phyloP scores from a whole-genome alignment of 1,140 invertebrate genomes.

The Atta colombica region DNA sequence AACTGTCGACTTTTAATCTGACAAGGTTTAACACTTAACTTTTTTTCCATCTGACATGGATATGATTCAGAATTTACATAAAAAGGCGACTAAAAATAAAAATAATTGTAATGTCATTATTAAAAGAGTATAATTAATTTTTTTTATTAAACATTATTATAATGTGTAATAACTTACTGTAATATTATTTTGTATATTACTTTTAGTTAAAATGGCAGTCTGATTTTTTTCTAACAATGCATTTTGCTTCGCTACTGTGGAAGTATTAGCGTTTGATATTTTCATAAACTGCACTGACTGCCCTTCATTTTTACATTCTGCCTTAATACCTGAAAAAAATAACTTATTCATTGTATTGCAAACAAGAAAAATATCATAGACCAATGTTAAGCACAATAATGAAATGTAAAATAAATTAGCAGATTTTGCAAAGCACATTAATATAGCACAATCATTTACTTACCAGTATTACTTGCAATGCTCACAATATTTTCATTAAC shows the following conservation, averaged over 20 bases:
- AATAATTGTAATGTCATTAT: constrained; percentile 22
- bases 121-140: constrained; percentile 5
- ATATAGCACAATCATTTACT: constrained; percentile 20
- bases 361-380: constrained; percentile 16
- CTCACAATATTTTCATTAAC: constrained; percentile 77
- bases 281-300: constrained; percentile 81
- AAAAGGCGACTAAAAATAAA: constrained; percentile 44
- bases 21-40: constrained; percentile 29
- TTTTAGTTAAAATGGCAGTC: constrained; percentile 67
- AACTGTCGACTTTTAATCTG: constrained; percentile 61
- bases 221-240: constrained; percentile 65
- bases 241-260: constrained; percentile 75
- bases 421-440: constrained; percentile 22
- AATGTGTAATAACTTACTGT: constrained; percentile 58
- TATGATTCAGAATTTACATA: constrained; percentile 51
- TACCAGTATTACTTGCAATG: constrained; percentile 79
- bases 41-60: constrained; percentile 51
- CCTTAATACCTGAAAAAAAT: constrained; percentile 59
- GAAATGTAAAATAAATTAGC: not conserved
- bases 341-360: not conserved
- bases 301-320: constrained; percentile 73
- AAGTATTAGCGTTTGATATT: constrained; percentile 77
- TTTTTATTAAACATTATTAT: constrained; percentile 1
- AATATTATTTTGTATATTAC: constrained; percentile 68
- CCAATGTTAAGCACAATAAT: constrained; percentile 14